A percentile compares a stretch with the other conserved stretches of the same genome.
phyloP scores from a whole-genome alignment of 2,888 invertebrate genomes.

The Hololepta plana region DNA sequence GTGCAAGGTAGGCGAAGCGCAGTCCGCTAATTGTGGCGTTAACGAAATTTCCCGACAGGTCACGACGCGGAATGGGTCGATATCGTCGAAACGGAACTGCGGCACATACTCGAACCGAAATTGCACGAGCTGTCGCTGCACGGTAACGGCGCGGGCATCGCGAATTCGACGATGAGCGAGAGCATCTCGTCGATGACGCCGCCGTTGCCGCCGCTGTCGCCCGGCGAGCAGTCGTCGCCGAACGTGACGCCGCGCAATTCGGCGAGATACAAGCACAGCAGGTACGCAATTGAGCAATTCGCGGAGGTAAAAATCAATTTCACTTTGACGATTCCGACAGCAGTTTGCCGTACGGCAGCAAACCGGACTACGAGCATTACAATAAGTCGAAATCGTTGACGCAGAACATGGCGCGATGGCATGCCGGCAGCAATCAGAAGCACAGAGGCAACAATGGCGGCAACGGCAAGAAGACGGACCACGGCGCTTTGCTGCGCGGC shows the following conservation, averaged over 20 bases:
- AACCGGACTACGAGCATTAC: constrained; percentile 36
- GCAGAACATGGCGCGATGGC: constrained; percentile 21
- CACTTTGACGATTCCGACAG: constrained; percentile 10
- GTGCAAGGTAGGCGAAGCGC: constrained; percentile 11
- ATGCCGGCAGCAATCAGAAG: constrained; percentile 26
- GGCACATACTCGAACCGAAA: constrained; percentile 59
- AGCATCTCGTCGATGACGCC: constrained; percentile 58
- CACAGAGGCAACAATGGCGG: too few relatives aligned
- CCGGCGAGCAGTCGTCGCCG: constrained; percentile 34
- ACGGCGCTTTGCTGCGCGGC: constrained; percentile 31
- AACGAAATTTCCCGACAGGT: constrained; percentile 16
- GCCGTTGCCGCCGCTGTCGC: constrained; percentile 59
- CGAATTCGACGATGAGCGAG: constrained; percentile 45
- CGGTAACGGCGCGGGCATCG: constrained; percentile 33
- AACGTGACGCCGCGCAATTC: constrained; percentile 28
- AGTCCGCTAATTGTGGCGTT: too few relatives aligned
- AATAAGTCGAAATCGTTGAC: constrained; percentile 24
- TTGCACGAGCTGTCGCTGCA: constrained; percentile 41
- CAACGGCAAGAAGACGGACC: constrained; percentile 32
- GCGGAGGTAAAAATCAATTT: constrained; percentile 1
- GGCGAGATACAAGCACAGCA: constrained; percentile 27
- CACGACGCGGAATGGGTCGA: constrained; percentile 68
- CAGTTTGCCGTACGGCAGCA: constrained; percentile 45
- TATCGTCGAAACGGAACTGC: constrained; percentile 59
- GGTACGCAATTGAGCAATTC: constrained; percentile 12